phyloP scores from a whole-genome alignment of 92 coral and sea anemone species.

The Phenganax marumi region DNA sequence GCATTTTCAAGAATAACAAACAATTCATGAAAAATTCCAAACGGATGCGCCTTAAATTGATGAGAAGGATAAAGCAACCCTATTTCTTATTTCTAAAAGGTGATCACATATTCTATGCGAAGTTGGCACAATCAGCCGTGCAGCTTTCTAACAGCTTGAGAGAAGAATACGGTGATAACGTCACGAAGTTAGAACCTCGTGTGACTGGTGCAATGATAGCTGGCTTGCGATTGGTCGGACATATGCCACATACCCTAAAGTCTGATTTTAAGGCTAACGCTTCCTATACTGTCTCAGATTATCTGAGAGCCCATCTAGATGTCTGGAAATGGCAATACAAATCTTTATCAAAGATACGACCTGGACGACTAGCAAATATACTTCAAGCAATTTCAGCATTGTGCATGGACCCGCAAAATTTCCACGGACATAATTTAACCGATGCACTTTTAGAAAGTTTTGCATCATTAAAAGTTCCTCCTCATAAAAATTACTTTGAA shows the following conservation, averaged over 20 bases:
- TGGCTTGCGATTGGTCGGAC: constrained; percentile 20
- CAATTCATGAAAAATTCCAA: background rate
- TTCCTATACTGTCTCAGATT: background rate
- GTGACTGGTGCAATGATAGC: constrained; percentile 9
- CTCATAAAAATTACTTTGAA: constrained; percentile 3
- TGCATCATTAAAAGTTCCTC: background rate
- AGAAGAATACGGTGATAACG: constrained; percentile 12
- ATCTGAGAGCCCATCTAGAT: constrained; percentile 12
- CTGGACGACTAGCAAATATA: constrained; percentile 60
- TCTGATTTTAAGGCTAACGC: constrained; percentile 13
- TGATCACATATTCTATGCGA: background rate
- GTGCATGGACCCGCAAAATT: constrained; percentile 12
- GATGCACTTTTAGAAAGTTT: constrained; percentile 7
- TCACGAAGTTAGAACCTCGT: constrained; percentile 20
- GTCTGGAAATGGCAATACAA: background rate
- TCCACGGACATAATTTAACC: constrained; percentile 20
- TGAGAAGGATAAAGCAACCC: background rate
- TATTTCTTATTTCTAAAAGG: background rate
- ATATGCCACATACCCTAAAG: constrained; percentile 5
- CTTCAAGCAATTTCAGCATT: constrained; percentile 34
- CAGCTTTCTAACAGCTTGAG: constrained; percentile 25
- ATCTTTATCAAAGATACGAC: constrained; percentile 25
- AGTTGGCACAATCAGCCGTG: constrained; percentile 11
- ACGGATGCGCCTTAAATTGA: background rate
- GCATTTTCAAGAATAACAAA: too few species aligned